phyloP scores from a whole-genome alignment of 2,888 invertebrate genomes.

The Synanthedon vespiformis region DNA sequence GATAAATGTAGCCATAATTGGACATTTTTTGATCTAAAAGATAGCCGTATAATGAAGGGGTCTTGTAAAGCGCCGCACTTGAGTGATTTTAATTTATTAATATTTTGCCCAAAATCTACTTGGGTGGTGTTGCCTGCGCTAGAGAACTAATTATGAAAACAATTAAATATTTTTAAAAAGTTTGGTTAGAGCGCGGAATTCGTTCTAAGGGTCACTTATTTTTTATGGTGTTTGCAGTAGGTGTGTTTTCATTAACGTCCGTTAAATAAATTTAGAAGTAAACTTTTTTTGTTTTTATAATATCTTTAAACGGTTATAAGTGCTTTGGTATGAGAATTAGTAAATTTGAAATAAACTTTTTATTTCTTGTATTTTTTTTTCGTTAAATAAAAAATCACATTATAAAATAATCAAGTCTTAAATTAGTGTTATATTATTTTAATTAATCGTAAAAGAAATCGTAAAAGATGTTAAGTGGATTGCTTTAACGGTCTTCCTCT shows the following conservation, averaged over 20 bases:
- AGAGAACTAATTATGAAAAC: neutral
- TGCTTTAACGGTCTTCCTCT: too few relatives aligned
- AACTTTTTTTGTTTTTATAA: too few relatives aligned
- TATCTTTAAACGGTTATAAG: too few relatives aligned
- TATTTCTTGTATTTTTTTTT: too few relatives aligned
- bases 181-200: slow-evolving; percentile 4
- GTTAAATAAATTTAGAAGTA: neutral
- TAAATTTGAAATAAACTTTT: too few relatives aligned
- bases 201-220: slow-evolving; percentile 4
- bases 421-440: too few relatives aligned
- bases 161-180: neutral
- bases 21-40: slow-evolving; percentile 37
- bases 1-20: slow-evolving; percentile 59
- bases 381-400: too few relatives aligned
- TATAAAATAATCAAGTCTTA: too few relatives aligned
- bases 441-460: too few relatives aligned
- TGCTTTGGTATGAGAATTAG: too few relatives aligned
- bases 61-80: slow-evolving; percentile 1
- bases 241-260: neutral
- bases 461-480: too few relatives aligned
- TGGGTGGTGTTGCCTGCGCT: neutral
- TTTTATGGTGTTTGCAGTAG: neutral
- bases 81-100: slow-evolving; percentile 20
- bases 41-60: slow-evolving; percentile 25
- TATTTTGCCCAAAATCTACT: slow-evolving; percentile 22